Conservation (phyloP, 2,888 invertebrate species). For the Scaptomyza polygonia region DNA sequence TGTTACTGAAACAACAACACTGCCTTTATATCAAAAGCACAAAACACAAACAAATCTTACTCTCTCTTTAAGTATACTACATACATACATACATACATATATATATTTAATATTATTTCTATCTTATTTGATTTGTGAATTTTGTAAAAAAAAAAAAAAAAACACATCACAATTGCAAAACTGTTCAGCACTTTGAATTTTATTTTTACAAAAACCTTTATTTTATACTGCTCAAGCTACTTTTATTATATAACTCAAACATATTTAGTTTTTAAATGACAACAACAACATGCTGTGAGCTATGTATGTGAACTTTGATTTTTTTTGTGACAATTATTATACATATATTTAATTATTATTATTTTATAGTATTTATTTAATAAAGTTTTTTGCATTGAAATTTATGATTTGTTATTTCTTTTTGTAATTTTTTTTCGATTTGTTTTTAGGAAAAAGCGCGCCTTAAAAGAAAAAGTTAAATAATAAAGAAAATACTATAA, state of each 20-base stretch:
- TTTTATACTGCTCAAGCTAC: slow-evolving; percentile 31
- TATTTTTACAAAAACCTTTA: slow-evolving; percentile 2
- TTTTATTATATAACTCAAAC: slow-evolving; percentile 30
- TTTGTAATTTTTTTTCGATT: not conserved
- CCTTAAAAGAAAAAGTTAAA: slow-evolving; percentile 36
- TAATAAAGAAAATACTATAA: slow-evolving; percentile 13
- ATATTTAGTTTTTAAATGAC: slow-evolving; percentile 40
- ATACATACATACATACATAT: slow-evolving; percentile 3
- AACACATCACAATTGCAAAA: slow-evolving; percentile 70
- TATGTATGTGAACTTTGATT: slow-evolving; percentile 68
- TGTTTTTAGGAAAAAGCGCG: slow-evolving; percentile 32
- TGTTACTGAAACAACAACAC: slow-evolving; percentile 61
- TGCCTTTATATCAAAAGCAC: slow-evolving; percentile 66
- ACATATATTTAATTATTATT: slow-evolving; percentile 55
- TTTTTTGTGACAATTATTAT: slow-evolving; percentile 56
- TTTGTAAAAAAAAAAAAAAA: no score
- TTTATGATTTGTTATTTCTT: slow-evolving; percentile 18
- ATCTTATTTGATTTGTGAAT: slow-evolving; percentile 9
- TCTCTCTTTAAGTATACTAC: slow-evolving; percentile 11
- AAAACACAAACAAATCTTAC: slow-evolving; percentile 38
- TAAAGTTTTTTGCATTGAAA: slow-evolving; percentile 70
- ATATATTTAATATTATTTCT: slow-evolving; percentile 21
- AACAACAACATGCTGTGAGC: slow-evolving; percentile 67
- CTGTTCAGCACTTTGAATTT: slow-evolving; percentile 18
- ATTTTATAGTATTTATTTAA: slow-evolving; percentile 75